Conservation (phyloP, 2,797 vertebrate species). For the Clarias platycephalus region DNA sequence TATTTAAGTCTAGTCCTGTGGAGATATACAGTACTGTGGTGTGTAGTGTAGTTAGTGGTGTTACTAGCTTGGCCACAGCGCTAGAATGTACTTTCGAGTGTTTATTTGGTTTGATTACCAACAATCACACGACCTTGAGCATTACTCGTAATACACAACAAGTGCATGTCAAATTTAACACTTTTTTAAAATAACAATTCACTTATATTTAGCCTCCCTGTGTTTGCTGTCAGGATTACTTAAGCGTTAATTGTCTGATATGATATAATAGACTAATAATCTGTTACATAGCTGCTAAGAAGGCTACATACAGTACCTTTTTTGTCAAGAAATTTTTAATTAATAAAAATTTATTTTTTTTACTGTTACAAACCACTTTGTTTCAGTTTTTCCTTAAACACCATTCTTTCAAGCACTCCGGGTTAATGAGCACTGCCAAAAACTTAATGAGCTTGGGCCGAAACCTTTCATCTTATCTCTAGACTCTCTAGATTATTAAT, state of each 20-base stretch:
- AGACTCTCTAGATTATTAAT: not conserved
- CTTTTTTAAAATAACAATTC: not conserved
- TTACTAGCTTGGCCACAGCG: not conserved
- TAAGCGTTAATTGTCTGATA: not conserved
- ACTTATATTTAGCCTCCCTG: not conserved
- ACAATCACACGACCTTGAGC: not conserved
- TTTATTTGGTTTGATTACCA: not conserved
- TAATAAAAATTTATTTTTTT: not conserved
- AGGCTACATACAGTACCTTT: not conserved
- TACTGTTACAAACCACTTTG: not conserved
- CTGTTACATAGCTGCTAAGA: not conserved
- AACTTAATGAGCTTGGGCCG: not conserved
- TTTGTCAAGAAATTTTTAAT: not conserved
- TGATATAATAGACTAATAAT: not conserved
- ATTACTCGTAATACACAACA: not conserved
- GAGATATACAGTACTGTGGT: not conserved
- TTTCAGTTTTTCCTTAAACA: not conserved
- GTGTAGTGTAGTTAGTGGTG: not conserved
- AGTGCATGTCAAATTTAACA: not conserved
- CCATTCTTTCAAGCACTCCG: not conserved
- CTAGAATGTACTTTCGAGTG: not conserved
- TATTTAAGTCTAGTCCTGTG: not conserved
- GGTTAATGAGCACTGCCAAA: not conserved
- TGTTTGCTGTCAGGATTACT: not conserved
- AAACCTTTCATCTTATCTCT: not conserved